Conservation (phyloP, 2,797 vertebrate genomes). For the Malurus leucopterus region DNA sequence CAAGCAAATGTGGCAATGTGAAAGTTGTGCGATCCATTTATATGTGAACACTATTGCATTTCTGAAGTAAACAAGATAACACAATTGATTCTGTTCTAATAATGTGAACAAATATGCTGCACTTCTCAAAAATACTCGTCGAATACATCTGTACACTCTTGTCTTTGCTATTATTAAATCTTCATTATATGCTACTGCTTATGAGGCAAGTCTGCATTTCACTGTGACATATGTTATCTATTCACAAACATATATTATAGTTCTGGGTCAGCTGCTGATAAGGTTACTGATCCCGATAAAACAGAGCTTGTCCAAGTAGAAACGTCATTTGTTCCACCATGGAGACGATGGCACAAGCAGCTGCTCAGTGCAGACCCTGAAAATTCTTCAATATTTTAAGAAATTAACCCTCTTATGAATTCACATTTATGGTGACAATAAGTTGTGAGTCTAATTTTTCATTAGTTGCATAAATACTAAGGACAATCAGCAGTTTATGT, state of each 20-base stretch:
- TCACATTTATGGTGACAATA: neutral
- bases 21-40: neutral
- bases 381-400: conserved; percentile 21
- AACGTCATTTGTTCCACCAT: conserved; percentile 86
- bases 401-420: conserved; percentile 8
- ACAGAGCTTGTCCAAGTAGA: conserved; percentile 88
- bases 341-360: conserved; percentile 77
- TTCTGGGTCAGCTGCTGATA: conserved; percentile 95
- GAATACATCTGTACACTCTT: conserved; percentile 8
- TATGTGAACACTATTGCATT: neutral
- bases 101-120: conserved; percentile 25
- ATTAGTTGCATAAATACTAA: neutral
- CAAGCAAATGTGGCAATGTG: neutral
- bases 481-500: neutral
- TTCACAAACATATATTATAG: conserved; percentile 72
- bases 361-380: conserved; percentile 60
- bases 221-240: conserved; percentile 89
- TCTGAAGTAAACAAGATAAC: conserved; percentile 14
- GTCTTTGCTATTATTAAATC: conserved; percentile 64
- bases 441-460: conserved; percentile 43
- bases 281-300: conserved; percentile 92
- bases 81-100: neutral
- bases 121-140: conserved; percentile 1
- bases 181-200: conserved; percentile 67
- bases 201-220: conserved; percentile 65